Percentiles rank a stretch among this genome's conserved stretches.
Evolutionary conservation across 1,140 invertebrate species (phyloP).

Genomic region (Dendroctonus ponderosae): DNA sequence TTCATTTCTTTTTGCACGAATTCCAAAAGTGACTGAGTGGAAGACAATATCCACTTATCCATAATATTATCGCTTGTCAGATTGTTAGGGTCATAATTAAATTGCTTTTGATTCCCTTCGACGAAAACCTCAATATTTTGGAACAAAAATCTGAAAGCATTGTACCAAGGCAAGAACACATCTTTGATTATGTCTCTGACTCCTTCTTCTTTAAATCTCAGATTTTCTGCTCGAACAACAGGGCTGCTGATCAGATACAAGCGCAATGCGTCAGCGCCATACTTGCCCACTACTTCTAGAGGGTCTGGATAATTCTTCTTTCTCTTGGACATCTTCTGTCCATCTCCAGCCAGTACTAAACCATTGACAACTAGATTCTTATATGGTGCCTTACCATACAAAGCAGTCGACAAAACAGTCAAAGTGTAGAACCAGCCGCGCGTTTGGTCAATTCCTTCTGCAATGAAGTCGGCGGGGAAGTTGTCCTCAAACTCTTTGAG

Average conservation of each 20-base stretch:
- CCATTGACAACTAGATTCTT: slow-evolving; percentile 98
- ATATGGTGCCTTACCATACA: slow-evolving; percentile 97
- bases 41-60: slow-evolving; percentile 97
- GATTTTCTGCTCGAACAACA: slow-evolving; percentile 94
- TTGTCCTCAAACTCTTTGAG: slow-evolving; percentile 86
- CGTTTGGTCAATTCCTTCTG: slow-evolving; percentile 99
- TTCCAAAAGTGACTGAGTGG: slow-evolving; percentile 87
- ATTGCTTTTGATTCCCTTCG: slow-evolving; percentile 64
- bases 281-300: slow-evolving; percentile 85
- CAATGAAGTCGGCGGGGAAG: slow-evolving; percentile 99
- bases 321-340: slow-evolving; percentile 99
- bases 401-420: slow-evolving; percentile 89
- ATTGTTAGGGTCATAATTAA: slow-evolving; percentile 63
- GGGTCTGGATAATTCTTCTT: slow-evolving; percentile 99
- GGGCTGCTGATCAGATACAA: slow-evolving; percentile 98
- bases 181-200: slow-evolving; percentile 96
- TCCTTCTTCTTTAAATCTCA: slow-evolving; percentile 94
- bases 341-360: slow-evolving; percentile 91
- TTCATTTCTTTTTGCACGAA: slow-evolving; percentile 93
- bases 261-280: slow-evolving; percentile 94
- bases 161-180: slow-evolving; percentile 98
- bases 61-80: slow-evolving; percentile 76
- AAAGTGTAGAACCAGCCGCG: slow-evolving; percentile 96
- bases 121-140: slow-evolving; percentile 87
- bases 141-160: slow-evolving; percentile 93